Base-by-base conservation (phyloP, 1,140 invertebrate genomes). In the Euschistus heros region DNA sequence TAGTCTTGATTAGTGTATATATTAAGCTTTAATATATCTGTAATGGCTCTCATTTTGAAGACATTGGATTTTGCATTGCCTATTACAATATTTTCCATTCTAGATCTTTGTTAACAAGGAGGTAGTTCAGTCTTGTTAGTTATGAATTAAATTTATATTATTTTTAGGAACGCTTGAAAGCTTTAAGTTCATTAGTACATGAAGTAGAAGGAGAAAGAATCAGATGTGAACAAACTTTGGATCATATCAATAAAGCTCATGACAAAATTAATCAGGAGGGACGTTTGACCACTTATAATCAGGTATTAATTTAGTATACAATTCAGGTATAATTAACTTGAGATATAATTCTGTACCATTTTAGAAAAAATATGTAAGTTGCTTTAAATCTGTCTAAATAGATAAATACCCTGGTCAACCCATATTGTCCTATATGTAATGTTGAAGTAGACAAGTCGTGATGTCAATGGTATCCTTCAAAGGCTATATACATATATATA, bases 151-250 rank as follows among this genome's bases (percentile, higher is more conserved):
- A 30, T 50, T 65, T 68, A 66, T 66, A 37, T 68, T 47, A 66
- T 66, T 74, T 77, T 7, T 67, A 92, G 83, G 91, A 94, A 71
- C 80, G 87, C 37, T 74, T 94, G 15, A 86, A 89, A 72, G 82
- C 85, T 37, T 77, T 94, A 6, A 85, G 89, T 70, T 80, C 83
- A 57, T 74, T 90, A 8, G 81, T 92, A 37, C 85, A 87, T 73
- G 85, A 93, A 62, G 86, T 94, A 69, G 86, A 94, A 75, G 82
- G 83, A 68, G 88, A 91, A 70, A 80, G 90, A 52, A 79, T 79
- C 37, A 78, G 85, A 47, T 89, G 86, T 69, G 91, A 94, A 70
- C 82, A 84, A 44, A 91, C 88, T 66, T 80, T 94, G 62, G 84
- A 84, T 33, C 85, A 85, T 66, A 85, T 94, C 66, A 76, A 85